These are phyloP conservation scores for Psettodes erumei DNA, from an alignment of 2,113 vertebrate genomes.

Conservation along the genomic window DNA sequence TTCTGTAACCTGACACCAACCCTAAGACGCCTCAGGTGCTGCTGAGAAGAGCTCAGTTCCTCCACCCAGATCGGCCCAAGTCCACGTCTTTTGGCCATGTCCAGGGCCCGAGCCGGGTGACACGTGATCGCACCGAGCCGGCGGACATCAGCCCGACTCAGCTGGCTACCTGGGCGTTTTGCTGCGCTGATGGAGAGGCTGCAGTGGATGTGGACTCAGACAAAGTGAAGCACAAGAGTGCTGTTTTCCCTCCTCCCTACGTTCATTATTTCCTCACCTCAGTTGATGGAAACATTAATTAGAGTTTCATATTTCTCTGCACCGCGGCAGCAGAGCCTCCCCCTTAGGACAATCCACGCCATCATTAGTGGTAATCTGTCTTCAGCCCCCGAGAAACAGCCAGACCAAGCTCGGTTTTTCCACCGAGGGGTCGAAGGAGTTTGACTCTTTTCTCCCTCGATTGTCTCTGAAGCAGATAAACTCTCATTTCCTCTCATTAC, in stretches of 20 bases:
- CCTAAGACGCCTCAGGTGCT: background rate
- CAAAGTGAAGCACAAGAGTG: background rate
- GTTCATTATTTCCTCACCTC: constrained; percentile 13
- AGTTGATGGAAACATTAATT: constrained; percentile 27
- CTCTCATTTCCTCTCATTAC: constrained; percentile 62
- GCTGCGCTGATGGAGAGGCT: background rate
- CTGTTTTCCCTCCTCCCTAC: background rate
- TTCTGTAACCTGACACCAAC: background rate
- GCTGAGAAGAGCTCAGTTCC: background rate
- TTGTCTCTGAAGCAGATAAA: constrained; percentile 53
- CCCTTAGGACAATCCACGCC: background rate
- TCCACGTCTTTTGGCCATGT: background rate
- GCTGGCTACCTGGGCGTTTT: background rate
- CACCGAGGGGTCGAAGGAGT: constrained; percentile 16
- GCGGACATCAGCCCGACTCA: background rate
- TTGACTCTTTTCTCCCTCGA: constrained; percentile 42
- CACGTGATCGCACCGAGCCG: background rate
- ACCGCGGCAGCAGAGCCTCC: background rate
- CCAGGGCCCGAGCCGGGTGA: background rate
- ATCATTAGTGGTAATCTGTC: constrained; percentile 42
- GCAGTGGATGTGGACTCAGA: background rate
- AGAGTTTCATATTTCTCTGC: constrained; percentile 33
- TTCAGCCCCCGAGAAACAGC: constrained; percentile 22
- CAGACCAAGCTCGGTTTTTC: constrained; percentile 41
- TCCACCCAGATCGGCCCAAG: background rate